Evolutionary conservation across 2,888 invertebrate genomes (phyloP).

Genomic region (Euproctis similis): DNA sequence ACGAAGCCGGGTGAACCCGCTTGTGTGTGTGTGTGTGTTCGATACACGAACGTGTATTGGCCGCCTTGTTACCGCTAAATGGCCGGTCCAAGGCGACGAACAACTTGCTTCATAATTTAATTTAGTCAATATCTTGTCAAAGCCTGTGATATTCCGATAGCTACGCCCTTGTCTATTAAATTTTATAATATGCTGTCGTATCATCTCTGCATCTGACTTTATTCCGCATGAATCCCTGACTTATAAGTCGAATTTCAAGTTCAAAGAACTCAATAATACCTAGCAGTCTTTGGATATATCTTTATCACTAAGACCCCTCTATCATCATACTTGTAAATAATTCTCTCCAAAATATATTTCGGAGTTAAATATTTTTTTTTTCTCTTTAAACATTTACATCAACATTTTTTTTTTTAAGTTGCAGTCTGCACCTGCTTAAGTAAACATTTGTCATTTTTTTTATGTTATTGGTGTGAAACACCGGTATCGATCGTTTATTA

Average conservation of each 20-base stretch:
- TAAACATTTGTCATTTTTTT: conserved; percentile 32
- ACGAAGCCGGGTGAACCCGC: conserved; percentile 29
- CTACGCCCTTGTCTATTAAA: conserved; percentile 50
- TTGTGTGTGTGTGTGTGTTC: conserved; percentile 26
- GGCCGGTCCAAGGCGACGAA: conserved; percentile 39
- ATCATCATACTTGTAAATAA: conserved; percentile 69
- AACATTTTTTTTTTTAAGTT: conserved; percentile 42
- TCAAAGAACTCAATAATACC: conserved; percentile 67
- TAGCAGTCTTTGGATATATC: conserved; percentile 74
- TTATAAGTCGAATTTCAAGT: conserved; percentile 59
- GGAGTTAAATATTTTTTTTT: conserved; percentile 58
- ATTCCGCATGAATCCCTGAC: conserved; percentile 60
- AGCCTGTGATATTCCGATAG: conserved; percentile 50
- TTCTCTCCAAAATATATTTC: conserved; percentile 73
- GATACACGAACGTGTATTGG: conserved; percentile 20
- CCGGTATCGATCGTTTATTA: conserved; percentile 19
- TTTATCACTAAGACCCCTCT: conserved; percentile 71
- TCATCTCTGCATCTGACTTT: conserved; percentile 45
- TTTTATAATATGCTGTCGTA: conserved; percentile 39
- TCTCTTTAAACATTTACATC: conserved; percentile 48
- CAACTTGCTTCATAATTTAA: conserved; percentile 33
- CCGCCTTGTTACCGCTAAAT: conserved; percentile 22
- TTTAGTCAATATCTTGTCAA: conserved; percentile 44
- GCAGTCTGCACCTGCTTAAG: conserved; percentile 41
- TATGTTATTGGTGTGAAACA: conserved; percentile 26